A percentile compares a stretch with the other conserved stretches of the same genome.
phyloP scores from a whole-genome alignment of 2,113 vertebrate genomes.

The Stictonetta naevosa region DNA sequence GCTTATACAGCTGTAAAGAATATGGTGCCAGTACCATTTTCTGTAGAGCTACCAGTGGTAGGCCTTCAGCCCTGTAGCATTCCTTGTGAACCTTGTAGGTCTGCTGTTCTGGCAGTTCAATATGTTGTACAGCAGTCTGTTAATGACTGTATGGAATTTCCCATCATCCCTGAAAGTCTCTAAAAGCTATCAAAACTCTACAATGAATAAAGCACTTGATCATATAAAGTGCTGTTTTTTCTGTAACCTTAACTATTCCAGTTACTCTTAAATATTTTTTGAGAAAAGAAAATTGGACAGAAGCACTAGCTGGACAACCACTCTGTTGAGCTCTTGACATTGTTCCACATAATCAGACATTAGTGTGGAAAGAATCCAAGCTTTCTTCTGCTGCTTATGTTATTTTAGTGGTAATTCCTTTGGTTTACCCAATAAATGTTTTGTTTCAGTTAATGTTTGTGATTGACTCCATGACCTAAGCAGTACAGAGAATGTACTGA shows the following conservation, averaged over 20 bases:
- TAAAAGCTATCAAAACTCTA: background rate
- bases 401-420: slow-evolving; percentile 72
- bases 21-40: background rate
- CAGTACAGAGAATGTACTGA: slow-evolving; percentile 64
- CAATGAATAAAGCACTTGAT: background rate
- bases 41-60: background rate
- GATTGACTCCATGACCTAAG: slow-evolving; percentile 59
- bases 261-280: slow-evolving; percentile 10
- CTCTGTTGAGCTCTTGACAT: slow-evolving; percentile 41
- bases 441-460: slow-evolving; percentile 78
- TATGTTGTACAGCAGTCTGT: background rate
- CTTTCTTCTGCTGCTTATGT: slow-evolving; percentile 70
- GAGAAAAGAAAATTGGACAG: slow-evolving; percentile 36
- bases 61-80: background rate
- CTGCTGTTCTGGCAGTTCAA: background rate
- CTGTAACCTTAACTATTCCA: background rate
- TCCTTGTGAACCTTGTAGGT: background rate
- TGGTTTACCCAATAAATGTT: slow-evolving; percentile 75
- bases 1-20: background rate
- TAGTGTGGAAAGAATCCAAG: slow-evolving; percentile 70
- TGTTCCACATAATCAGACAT: slow-evolving; percentile 71
- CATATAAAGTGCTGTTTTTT: background rate
- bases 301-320: slow-evolving; percentile 42
- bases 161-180: background rate
- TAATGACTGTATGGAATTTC: background rate